phyloP scores from a whole-genome alignment of 2,888 invertebrate species.

The Chaetoderma sp. region DNA sequence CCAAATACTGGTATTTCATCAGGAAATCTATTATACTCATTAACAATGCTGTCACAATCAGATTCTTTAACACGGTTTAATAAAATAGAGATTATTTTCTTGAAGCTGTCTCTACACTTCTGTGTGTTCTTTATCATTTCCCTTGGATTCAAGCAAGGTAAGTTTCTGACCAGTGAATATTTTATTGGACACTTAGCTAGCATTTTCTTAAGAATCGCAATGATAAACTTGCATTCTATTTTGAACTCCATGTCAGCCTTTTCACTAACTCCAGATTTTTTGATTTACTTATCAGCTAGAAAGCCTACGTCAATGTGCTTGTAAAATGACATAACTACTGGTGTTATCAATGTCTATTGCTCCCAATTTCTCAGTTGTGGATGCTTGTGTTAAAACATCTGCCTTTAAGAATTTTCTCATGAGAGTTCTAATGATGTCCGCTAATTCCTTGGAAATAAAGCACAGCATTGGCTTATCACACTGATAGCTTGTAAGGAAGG shows the following conservation, averaged over 20 bases:
- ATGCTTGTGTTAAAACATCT: not conserved
- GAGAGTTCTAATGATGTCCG: not conserved
- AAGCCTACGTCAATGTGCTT: slow-evolving; percentile 1
- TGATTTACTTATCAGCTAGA: not conserved
- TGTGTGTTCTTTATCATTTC: not conserved
- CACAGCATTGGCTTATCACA: slow-evolving; percentile 10
- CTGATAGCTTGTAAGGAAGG: slow-evolving; percentile 6
- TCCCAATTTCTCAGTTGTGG: not conserved
- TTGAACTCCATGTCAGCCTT: no score
- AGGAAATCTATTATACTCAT: not conserved
- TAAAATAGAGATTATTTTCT: slow-evolving; percentile 10
- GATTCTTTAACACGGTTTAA: not conserved
- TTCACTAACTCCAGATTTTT: no score
- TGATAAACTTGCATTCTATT: no score
- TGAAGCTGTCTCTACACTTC: not conserved
- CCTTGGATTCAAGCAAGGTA: not conserved
- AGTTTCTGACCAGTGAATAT: no score
- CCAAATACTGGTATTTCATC: not conserved
- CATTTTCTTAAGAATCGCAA: no score
- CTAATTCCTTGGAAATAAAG: not conserved
- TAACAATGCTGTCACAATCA: not conserved
- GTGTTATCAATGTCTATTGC: not conserved
- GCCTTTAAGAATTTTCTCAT: slow-evolving; percentile 1
- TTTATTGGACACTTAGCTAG: no score
- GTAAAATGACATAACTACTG: not conserved